Percentiles rank a stretch among this genome's conserved stretches.
Conservation (phyloP, 2,888 invertebrate genomes). For the Eupithecia exiguata region DNA sequence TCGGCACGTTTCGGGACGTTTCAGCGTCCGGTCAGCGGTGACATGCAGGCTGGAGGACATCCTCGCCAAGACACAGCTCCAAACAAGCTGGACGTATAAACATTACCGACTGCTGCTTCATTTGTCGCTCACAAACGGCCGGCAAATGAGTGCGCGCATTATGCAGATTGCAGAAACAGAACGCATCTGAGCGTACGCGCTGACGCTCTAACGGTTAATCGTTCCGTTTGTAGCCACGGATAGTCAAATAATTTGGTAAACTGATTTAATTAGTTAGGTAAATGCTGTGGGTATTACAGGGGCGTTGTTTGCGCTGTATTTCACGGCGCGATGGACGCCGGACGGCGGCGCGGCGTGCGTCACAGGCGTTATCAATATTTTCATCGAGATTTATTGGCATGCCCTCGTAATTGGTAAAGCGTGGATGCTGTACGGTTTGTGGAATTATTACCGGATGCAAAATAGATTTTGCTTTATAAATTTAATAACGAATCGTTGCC, state of each 20-base stretch:
- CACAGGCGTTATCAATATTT: conserved; percentile 70
- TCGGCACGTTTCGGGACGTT: conserved; percentile 6
- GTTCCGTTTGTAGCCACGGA: conserved; percentile 54
- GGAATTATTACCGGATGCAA: conserved; percentile 47
- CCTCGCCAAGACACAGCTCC: conserved; percentile 49
- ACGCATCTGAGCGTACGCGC: conserved; percentile 55
- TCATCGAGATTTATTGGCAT: conserved; percentile 69
- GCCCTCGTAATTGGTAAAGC: conserved; percentile 62
- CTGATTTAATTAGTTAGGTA: conserved; percentile 64
- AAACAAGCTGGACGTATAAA: conserved; percentile 54
- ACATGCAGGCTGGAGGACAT: conserved; percentile 40
- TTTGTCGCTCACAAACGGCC: conserved; percentile 73
- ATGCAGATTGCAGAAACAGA: conserved; percentile 71
- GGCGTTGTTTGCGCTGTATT: conserved; percentile 60
- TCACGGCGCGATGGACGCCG: conserved; percentile 49
- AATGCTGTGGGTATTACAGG: conserved; percentile 57
- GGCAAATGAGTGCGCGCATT: conserved; percentile 73
- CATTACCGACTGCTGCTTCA: conserved; percentile 68
- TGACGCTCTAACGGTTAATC: conserved; percentile 54
- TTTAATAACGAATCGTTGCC: conserved; percentile 36
- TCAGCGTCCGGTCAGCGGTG: conserved; percentile 48
- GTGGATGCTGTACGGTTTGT: conserved; percentile 48
- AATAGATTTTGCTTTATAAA: conserved; percentile 44
- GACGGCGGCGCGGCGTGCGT: conserved; percentile 50
- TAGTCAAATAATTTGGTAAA: conserved; percentile 62